These are phyloP conservation scores for Spilarctia lutea DNA, from an alignment of 2,888 invertebrate species.

Conservation along the genomic window DNA sequence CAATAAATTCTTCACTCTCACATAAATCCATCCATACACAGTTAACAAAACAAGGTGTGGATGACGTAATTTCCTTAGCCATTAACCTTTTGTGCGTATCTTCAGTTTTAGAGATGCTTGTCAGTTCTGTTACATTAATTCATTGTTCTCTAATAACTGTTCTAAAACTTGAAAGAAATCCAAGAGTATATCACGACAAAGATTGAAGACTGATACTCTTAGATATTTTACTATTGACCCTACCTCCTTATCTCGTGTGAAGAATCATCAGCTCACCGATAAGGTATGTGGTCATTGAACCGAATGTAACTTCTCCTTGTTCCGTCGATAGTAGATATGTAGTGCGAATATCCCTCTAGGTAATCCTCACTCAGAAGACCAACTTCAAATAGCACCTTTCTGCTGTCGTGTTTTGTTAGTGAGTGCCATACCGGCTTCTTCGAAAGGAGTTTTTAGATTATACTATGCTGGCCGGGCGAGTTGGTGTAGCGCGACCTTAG, in stretches of 20 bases:
- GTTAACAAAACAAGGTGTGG: slow-evolving; percentile 64
- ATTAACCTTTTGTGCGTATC: slow-evolving; percentile 57
- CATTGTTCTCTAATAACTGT: slow-evolving; percentile 33
- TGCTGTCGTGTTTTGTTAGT: no score
- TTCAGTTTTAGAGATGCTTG: slow-evolving; percentile 55
- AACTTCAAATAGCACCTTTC: no score
- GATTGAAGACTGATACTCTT: background rate
- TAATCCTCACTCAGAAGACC: no score
- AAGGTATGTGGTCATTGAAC: background rate
- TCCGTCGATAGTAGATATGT: no score
- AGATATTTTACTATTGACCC: background rate
- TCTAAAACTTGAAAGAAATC: background rate
- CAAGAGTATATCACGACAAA: slow-evolving; percentile 11
- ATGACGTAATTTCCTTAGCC: slow-evolving; percentile 66
- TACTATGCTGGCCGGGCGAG: no score
- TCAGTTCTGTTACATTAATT: slow-evolving; percentile 53
- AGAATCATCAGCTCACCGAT: background rate
- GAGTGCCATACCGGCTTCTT: no score
- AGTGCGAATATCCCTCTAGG: no score
- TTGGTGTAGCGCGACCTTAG: no score
- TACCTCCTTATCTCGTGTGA: slow-evolving; percentile 1
- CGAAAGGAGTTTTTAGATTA: no score
- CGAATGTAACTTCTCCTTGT: no score
- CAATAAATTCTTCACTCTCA: slow-evolving; percentile 14
- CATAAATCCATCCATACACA: slow-evolving; percentile 46